A percentile compares a stretch with the other conserved stretches of the same genome.
These are phyloP conservation scores for Panthera uncia DNA, from an alignment of 2,113 vertebrate species.

Conservation along the genomic window DNA sequence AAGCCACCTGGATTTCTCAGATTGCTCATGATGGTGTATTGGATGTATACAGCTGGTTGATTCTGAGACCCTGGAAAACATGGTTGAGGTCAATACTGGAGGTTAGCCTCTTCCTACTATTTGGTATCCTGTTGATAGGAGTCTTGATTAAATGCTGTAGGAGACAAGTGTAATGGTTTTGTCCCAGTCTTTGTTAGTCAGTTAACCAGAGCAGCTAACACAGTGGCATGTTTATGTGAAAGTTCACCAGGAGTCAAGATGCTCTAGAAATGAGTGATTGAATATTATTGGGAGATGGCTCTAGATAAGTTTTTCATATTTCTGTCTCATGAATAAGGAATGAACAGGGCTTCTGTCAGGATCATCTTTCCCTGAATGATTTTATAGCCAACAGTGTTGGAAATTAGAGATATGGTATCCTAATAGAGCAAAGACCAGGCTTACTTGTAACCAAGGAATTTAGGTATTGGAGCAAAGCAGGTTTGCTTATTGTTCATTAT, in stretches of 20 bases:
- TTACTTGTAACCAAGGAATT: neutral
- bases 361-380: neutral
- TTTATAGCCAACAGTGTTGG: neutral
- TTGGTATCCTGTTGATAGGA: neutral
- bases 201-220: neutral
- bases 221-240: neutral
- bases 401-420: neutral
- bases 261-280: neutral
- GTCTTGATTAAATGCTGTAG: neutral
- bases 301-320: neutral
- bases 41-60: neutral
- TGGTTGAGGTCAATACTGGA: neutral
- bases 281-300: neutral
- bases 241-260: neutral
- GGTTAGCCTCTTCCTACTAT: neutral
- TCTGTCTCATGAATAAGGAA: neutral
- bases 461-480: neutral
- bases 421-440: neutral
- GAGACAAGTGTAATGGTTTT: neutral
- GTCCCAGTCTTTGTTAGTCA: neutral
- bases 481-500: neutral
- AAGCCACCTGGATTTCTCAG: neutral
- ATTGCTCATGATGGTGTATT: neutral
- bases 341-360: rapidly evolving
- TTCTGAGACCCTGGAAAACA: neutral